Percentiles rank a stretch among this genome's conserved stretches.
Evolutionary conservation across 2,797 vertebrate genomes (phyloP).

Genomic region (Etheostoma nigrum): DNA sequence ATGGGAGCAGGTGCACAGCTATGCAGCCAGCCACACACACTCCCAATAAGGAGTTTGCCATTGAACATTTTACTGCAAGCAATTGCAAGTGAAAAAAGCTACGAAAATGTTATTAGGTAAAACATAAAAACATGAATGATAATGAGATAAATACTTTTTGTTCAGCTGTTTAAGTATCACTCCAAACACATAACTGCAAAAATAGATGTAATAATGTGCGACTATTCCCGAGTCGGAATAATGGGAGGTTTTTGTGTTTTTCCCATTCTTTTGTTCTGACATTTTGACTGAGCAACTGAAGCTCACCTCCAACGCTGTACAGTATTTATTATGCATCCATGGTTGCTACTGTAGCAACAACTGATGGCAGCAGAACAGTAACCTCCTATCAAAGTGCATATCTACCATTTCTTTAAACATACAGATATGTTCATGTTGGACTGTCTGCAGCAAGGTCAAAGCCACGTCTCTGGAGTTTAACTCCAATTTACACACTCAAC

Average conservation of each 20-base stretch:
- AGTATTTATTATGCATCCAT: too few relatives aligned
- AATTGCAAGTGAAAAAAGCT: neutral
- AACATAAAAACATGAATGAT: neutral
- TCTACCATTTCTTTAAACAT: neutral
- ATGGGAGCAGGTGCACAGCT: neutral
- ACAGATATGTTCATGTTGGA: constrained; percentile 2
- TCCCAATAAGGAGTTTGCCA: neutral
- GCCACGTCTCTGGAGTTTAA: constrained; percentile 11
- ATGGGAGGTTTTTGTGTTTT: neutral
- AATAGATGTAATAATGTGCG: neutral
- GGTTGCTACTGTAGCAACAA: neutral
- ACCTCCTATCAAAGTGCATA: neutral
- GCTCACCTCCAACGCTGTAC: too few relatives aligned
- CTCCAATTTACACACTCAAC: neutral
- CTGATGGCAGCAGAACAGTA: neutral
- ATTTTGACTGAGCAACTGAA: neutral
- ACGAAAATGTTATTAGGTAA: neutral
- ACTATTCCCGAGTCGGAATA: neutral
- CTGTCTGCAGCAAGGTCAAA: neutral
- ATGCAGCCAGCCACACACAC: neutral
- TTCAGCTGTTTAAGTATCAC: neutral
- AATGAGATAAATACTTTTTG: neutral
- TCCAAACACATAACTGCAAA: neutral
- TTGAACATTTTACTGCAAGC: neutral
- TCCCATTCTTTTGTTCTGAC: neutral